Base-by-base conservation (phyloP, 2,113 vertebrate species). In the Tachysurus fulvidraco region DNA sequence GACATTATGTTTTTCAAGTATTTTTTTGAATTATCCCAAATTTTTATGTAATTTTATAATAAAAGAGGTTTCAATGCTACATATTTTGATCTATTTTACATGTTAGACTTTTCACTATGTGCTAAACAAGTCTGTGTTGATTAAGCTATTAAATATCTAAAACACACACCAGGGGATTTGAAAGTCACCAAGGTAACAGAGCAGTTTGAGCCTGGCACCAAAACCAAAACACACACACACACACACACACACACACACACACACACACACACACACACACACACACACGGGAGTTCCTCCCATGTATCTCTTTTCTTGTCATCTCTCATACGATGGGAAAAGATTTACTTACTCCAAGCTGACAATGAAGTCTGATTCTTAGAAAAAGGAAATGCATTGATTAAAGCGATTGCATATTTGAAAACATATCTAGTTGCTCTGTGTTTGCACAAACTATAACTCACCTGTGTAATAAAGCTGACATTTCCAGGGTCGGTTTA, bases 161-260 rank as follows among this genome's bases (percentile, higher is more conserved):
- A 4, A 71, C 19, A 21, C 17, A 69, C 36, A 4, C 85, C 76
- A 85, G 30, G 86, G 67, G 65, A 64, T 87, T 89, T 88, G 84
- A 83, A 76, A 85, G 83, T 89, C 50, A 67, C 90, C 86, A 85
- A 54, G 86, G 84, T 21, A 79, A 57, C 77, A 41, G 54, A 86
- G 85, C 81, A 5, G 23, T 84, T 83, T 84, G 78, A 11, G 55
- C 28, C 30, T 74, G 46, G 69, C 80, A 84, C 25, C 19, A 11
- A 36, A 30, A 21, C 28, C n/a, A 2, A n/a, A 55, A 80, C 19
- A 59, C 17, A 36, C 16, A 21, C 17, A 80, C 3, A 83, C 76
- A n/a, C 36, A 36, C 36, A 36, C 36, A 36, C 36, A 36, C 36
- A 36, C 36, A 36, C 36, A 36, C 36, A 36, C 36, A 36, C 36